Conservation (phyloP, 2,888 invertebrate genomes). For the Mythimna pallens region DNA sequence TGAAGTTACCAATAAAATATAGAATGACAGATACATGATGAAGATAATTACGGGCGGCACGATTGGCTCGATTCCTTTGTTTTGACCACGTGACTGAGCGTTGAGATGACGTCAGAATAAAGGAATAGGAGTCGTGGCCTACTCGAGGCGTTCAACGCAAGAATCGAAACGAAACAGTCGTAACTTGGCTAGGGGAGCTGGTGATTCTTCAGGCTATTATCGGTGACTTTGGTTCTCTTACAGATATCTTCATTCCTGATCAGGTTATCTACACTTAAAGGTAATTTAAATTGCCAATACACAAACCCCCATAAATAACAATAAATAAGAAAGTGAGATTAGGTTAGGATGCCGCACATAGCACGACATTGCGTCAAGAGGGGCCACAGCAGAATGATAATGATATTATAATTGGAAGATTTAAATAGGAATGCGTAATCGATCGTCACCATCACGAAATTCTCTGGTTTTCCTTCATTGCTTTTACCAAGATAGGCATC, state of each 20-base stretch:
- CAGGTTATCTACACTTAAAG: not conserved
- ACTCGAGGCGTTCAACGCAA: too few relatives aligned
- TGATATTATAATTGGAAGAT: constrained; percentile 35
- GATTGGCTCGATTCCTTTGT: too few relatives aligned
- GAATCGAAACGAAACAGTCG: too few relatives aligned
- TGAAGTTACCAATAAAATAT: not conserved
- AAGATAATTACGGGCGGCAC: not conserved
- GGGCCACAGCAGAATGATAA: constrained; percentile 32
- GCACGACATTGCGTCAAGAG: constrained; percentile 26
- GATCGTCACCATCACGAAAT: constrained; percentile 8
- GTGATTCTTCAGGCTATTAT: too few relatives aligned
- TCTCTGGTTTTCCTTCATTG: constrained; percentile 28
- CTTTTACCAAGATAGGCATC: not conserved
- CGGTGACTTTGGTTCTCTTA: too few relatives aligned
- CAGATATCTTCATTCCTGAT: too few relatives aligned
- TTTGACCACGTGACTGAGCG: too few relatives aligned
- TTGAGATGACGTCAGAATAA: too few relatives aligned
- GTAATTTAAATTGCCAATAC: constrained; percentile 12
- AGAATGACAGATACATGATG: not conserved
- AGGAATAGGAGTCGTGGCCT: too few relatives aligned
- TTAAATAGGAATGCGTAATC: constrained; percentile 32
- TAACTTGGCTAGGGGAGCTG: too few relatives aligned
- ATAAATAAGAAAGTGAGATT: constrained; percentile 33
- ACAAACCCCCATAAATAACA: constrained; percentile 14
- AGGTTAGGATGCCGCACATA: constrained; percentile 9